phyloP scores from a whole-genome alignment of 1,140 invertebrate genomes.

The Lepidotrigona ventralis region DNA sequence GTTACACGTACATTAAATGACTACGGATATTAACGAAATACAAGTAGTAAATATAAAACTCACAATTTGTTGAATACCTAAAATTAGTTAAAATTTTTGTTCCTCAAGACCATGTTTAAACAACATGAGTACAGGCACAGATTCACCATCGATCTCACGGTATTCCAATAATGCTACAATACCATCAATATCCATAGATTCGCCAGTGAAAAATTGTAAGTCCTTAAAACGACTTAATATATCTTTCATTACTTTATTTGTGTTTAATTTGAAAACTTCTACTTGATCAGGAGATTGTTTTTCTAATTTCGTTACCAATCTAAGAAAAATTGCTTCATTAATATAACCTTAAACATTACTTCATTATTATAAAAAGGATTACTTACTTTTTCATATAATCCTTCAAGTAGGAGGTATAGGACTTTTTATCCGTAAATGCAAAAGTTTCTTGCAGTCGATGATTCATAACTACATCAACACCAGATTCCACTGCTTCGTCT shows the following conservation, averaged over 20 bases:
- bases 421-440: conserved; percentile 93
- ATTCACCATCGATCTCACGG: conserved; percentile 91
- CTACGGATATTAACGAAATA: background rate
- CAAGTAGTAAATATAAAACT: conserved; percentile 57
- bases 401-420: conserved; percentile 95
- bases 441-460: conserved; percentile 93
- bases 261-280: conserved; percentile 93
- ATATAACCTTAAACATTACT: background rate
- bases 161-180: conserved; percentile 97
- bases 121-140: conserved; percentile 94
- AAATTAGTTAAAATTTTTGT: conserved; percentile 91
- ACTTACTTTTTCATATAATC: conserved; percentile 97
- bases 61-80: conserved; percentile 76
- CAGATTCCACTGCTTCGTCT: conserved; percentile 87
- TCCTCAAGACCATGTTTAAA: conserved; percentile 97
- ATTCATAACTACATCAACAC: conserved; percentile 96
- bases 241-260: conserved; percentile 97
- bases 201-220: conserved; percentile 96
- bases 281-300: conserved; percentile 90
- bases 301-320: conserved; percentile 90
- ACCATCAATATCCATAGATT: conserved; percentile 96
- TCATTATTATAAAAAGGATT: conserved; percentile 55
- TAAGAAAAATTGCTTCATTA: conserved; percentile 75
- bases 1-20: background rate
- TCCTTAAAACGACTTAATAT: conserved; percentile 95